Evolutionary conservation across 23 tunicate genomes (phyloP), one percentile per base, ranked within the genome.

Genomic region (Trididemnum clinides): DNA sequence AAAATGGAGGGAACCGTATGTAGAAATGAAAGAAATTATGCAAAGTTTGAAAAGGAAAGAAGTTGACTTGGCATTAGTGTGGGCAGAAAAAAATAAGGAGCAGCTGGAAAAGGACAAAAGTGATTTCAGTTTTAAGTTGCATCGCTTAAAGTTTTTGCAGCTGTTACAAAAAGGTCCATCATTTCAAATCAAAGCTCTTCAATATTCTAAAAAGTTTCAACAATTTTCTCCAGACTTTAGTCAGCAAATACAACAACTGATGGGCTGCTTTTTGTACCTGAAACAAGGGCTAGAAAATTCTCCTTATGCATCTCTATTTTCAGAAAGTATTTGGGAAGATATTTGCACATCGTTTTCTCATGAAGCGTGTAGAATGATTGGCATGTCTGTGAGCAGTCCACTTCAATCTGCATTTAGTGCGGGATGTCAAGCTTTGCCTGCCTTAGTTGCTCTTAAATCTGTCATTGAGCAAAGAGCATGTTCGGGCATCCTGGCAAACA

Each of bases 401-500:
- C 57, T 94, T 20, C 39, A 81, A 25, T 21, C 90, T 7, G 82
- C 91, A 37, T 94, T 89, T 72, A 65, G 82, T 22, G 97, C 99
- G 22, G 99, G 99, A 3, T 97, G 99, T 65, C 88, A 74, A 39
- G 99, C 97, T 38, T 62, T 97, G 19, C 99, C 99, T 12, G 95
- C 99, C 12, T 78, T 97, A 10, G 71, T 97, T 5, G 95, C 95
- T 0, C 86, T 97, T 38, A 92, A 92, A 62, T 82, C 95, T 2
- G 99, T 97, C 0, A 88, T 97, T 29, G 99, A 92, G 59, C 97
- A 88, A 39, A 71, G 99, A 15, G 93, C 92, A 82, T 85, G 90
- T 57, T 88, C 93, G 28, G 94, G 93, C 7, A 64, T 86, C 18
- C 64, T 88, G 1, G 31, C 89, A 28, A 83, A 84, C 58, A 85